phyloP scores from a whole-genome alignment of 2,888 invertebrate species.

The Leucoma salicis region DNA sequence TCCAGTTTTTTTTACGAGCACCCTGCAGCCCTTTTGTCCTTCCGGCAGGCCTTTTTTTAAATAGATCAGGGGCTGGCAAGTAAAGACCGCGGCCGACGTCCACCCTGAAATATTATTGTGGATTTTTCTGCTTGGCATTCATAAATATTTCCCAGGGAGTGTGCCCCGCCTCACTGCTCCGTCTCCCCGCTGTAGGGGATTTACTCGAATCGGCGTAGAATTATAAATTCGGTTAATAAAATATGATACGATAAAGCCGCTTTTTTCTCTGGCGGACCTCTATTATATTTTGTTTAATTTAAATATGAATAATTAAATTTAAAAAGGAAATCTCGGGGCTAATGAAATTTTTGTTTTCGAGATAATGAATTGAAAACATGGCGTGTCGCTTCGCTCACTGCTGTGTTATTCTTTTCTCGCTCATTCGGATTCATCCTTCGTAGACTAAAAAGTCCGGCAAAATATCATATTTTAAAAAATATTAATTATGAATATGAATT shows the following conservation, averaged over 20 bases:
- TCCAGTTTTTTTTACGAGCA: conserved; percentile 76
- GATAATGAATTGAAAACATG: conserved; percentile 83
- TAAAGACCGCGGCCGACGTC: conserved; percentile 72
- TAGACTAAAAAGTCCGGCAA: conserved; percentile 55
- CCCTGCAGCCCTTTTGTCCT: conserved; percentile 76
- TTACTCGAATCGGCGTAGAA: conserved; percentile 77
- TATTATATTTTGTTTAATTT: conserved; percentile 83
- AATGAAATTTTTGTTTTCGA: conserved; percentile 82
- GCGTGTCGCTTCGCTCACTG: conserved; percentile 53
- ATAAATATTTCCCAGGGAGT: conserved; percentile 75
- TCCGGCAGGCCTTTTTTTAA: conserved; percentile 79
- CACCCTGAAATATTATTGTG: conserved; percentile 82
- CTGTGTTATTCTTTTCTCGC: conserved; percentile 76
- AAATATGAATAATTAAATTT: conserved; percentile 82
- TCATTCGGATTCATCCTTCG: conserved; percentile 75
- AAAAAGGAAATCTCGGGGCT: conserved; percentile 79
- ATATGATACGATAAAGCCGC: conserved; percentile 81
- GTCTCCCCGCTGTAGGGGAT: conserved; percentile 49
- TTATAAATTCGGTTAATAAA: conserved; percentile 82
- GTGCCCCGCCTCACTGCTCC: conserved; percentile 22
- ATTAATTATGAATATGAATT: conserved; percentile 71
- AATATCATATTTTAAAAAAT: conserved; percentile 58
- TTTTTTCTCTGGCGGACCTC: conserved; percentile 68
- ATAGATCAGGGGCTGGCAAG: conserved; percentile 79
- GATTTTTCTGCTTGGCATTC: conserved; percentile 81